Conservation (phyloP, 2,113 vertebrate species). For the Colistium nudipinnis region DNA sequence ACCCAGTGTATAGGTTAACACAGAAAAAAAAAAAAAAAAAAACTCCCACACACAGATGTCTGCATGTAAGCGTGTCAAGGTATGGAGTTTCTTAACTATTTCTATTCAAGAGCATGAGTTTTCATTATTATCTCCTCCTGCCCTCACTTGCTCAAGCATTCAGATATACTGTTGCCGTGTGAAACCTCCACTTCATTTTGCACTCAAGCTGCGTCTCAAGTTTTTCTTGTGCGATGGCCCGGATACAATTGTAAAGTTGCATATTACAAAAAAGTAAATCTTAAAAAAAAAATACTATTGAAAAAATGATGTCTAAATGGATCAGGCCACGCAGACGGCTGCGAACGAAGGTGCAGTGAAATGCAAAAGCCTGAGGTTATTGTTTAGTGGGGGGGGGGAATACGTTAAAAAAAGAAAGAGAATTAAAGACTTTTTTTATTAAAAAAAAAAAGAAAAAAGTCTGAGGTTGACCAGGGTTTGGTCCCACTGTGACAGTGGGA, state of each 20-base stretch:
- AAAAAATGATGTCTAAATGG: background rate
- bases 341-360: slow-evolving; percentile 18
- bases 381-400: too few relatives aligned
- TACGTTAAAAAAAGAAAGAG: too few relatives aligned
- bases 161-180: background rate
- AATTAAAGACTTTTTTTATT: background rate
- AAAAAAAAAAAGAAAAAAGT: too few relatives aligned
- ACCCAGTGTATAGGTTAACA: slow-evolving; percentile 43
- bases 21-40: too few relatives aligned
- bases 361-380: slow-evolving; percentile 9
- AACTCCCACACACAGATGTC: slow-evolving; percentile 20
- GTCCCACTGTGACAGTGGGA: slow-evolving; percentile 21
- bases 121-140: background rate
- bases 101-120: background rate
- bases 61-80: slow-evolving; percentile 13
- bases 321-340: background rate
- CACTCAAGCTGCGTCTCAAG: too few relatives aligned
- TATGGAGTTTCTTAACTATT: background rate
- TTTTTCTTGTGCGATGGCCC: too few relatives aligned
- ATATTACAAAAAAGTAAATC: too few relatives aligned
- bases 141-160: too few relatives aligned
- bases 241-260: too few relatives aligned
- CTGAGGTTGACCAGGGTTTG: slow-evolving; percentile 1
- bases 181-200: too few relatives aligned
- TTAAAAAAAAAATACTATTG: too few relatives aligned